phyloP scores from a whole-genome alignment of 2,888 invertebrate species.

The Crioceris asparagi region DNA sequence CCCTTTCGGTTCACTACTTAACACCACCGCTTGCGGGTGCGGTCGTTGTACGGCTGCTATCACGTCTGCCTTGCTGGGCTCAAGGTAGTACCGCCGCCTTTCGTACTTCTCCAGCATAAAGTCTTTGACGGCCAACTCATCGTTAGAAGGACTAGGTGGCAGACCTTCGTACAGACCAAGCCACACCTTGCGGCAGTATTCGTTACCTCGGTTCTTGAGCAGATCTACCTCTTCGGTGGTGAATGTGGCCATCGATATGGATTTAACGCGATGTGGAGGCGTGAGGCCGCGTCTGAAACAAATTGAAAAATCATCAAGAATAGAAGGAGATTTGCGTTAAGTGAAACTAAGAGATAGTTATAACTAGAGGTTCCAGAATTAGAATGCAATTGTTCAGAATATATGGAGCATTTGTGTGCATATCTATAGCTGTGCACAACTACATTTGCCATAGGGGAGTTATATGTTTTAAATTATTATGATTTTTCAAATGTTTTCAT shows the following conservation, averaged over 20 bases:
- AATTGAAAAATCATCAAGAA: conserved; percentile 22
- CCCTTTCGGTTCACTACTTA: no score
- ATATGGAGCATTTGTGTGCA: no score
- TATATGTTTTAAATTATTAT: no score
- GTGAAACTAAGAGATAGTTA: no score
- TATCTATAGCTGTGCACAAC: no score
- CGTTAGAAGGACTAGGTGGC: conserved; percentile 56
- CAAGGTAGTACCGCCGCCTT: conserved; percentile 57
- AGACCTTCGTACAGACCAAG: conserved; percentile 61
- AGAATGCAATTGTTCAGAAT: no score
- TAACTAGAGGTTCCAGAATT: no score
- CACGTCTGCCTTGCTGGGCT: conserved; percentile 19
- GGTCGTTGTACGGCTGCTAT: no score
- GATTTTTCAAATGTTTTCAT: no score
- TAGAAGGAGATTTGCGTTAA: not conserved
- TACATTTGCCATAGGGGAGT: no score
- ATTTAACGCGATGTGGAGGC: conserved; percentile 96
- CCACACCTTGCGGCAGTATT: conserved; percentile 88
- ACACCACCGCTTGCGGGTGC: no score
- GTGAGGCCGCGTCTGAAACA: conserved; percentile 85
- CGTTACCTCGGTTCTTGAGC: conserved; percentile 82
- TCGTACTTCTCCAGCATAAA: conserved; percentile 94
- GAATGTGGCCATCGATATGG: conserved; percentile 97
- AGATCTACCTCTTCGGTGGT: conserved; percentile 91
- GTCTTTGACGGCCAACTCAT: conserved; percentile 84